phyloP scores from a whole-genome alignment of 2,888 invertebrate species.

The Apocheima hispidaria region DNA sequence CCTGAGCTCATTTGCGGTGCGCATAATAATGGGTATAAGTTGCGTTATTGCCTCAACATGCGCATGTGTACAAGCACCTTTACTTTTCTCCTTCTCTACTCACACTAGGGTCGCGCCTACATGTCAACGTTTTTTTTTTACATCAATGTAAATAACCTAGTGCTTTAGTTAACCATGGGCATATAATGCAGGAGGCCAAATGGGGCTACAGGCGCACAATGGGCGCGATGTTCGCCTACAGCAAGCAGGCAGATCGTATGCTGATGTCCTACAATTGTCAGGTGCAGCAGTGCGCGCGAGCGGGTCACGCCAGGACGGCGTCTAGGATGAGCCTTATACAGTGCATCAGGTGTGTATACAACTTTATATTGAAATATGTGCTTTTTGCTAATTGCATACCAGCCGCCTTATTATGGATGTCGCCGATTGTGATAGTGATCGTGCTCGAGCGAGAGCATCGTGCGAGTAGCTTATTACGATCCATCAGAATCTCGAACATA shows the following conservation, averaged over 20 bases:
- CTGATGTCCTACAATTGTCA: slow-evolving; percentile 85
- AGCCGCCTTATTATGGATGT: too few relatives aligned
- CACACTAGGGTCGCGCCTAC: background rate
- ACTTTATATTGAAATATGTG: background rate
- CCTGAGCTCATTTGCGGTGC: too few relatives aligned
- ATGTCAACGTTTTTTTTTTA: background rate
- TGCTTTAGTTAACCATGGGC: slow-evolving; percentile 42
- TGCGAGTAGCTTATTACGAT: too few relatives aligned
- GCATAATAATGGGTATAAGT: background rate
- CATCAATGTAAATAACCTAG: slow-evolving; percentile 25
- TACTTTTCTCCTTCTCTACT: background rate
- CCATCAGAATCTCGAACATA: too few relatives aligned
- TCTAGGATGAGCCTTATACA: slow-evolving; percentile 91
- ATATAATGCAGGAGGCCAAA: slow-evolving; percentile 82
- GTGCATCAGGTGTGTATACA: slow-evolving; percentile 89
- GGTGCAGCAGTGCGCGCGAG: slow-evolving; percentile 80
- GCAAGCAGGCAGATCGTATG: slow-evolving; percentile 83
- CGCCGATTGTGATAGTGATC: too few relatives aligned
- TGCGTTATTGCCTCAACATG: background rate
- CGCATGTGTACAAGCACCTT: background rate
- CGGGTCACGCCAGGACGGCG: slow-evolving; percentile 73
- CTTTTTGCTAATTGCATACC: background rate
- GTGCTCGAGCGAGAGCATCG: too few relatives aligned
- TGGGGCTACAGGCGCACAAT: slow-evolving; percentile 85
- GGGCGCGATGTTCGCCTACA: slow-evolving; percentile 85